phyloP scores from a whole-genome alignment of 2,113 vertebrate species.

The Pterophyllum scalare region DNA sequence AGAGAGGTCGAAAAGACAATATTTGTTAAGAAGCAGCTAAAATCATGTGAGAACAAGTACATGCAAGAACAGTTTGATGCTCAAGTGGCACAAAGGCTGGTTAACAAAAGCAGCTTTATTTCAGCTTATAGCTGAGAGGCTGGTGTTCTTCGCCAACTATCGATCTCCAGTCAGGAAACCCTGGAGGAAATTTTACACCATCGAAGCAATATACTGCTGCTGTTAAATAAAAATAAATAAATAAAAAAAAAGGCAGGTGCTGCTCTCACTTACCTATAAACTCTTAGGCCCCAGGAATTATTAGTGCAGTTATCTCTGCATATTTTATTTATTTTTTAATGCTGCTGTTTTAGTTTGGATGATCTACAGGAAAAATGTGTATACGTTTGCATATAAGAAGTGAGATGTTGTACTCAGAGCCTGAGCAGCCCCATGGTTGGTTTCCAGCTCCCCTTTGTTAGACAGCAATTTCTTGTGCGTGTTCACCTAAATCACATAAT shows the following conservation, averaged over 20 bases:
- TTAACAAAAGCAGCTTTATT: slow-evolving; percentile 21
- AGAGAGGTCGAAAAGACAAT: background rate
- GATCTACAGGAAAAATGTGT: background rate
- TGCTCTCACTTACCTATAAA: background rate
- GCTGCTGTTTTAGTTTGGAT: background rate
- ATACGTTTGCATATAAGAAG: background rate
- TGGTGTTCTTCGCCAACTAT: slow-evolving; percentile 10
- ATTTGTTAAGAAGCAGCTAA: background rate
- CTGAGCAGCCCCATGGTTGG: background rate
- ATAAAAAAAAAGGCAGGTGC: background rate
- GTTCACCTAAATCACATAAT: slow-evolving; percentile 22
- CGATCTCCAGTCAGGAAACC: slow-evolving; percentile 17
- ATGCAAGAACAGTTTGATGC: background rate
- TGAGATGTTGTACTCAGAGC: background rate
- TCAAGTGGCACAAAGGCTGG: background rate
- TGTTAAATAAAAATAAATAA: background rate
- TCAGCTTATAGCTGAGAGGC: background rate
- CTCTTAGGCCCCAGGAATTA: background rate
- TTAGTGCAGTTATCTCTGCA: background rate
- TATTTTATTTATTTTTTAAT: background rate
- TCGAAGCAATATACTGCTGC: background rate
- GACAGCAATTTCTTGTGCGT: background rate
- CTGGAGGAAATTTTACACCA: background rate
- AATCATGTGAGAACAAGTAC: background rate
- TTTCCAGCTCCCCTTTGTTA: slow-evolving; percentile 24